Evolutionary conservation across 2,113 vertebrate genomes (phyloP), one percentile per base, ranked within the genome.

Genomic region (Boulengerochromis microlepis): DNA sequence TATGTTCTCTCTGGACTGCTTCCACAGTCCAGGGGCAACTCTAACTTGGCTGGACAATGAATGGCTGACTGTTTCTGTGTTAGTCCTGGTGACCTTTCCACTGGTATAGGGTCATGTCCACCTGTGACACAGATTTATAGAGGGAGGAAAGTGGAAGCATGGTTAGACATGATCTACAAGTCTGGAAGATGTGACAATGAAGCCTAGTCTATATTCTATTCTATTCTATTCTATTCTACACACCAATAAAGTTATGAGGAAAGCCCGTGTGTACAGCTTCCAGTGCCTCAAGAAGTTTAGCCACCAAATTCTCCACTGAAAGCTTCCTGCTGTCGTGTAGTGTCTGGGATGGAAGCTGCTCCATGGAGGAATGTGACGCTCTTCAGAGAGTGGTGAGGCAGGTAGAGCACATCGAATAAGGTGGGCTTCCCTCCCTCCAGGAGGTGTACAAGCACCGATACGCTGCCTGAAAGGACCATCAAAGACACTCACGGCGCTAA

Each of bases 161-260:
- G 33, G 33, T n/a, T 66, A 13, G 61, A 8, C 61, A 66, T 66
- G 19, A 66, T 66, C 19, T 66, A 66, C 61, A 66, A 38, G 33
- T 66, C 61, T 38, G 19, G 33, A 38, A 66, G 16, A 64, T 19
- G 59, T 64, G 29, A 33, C 16, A 64, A 10, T 33, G 2, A 64
- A 64, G 59, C 29, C 59, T 0, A 64, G 18, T 35, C 29, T 61
- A 10, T 57, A 57, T 57, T 56, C 22, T 56, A 6, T 13, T 54
- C n/a, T 11, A 4, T 52, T 53, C n/a, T 53, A 24, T 56, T 29
- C 56, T 59, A 31, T 19, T 61, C 57, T 61, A 19, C 31, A 64
- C 59, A 64, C 16, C 31, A 64, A 3, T 64, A 35, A 19, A 64
- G 59, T 35, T 7, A 35, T 11, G 59, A 64, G 18, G 31, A 64